A percentile compares a stretch with the other conserved stretches of the same genome.
Evolutionary conservation across 2,797 vertebrate genomes (phyloP).

Genomic region (Vireo griseus): DNA sequence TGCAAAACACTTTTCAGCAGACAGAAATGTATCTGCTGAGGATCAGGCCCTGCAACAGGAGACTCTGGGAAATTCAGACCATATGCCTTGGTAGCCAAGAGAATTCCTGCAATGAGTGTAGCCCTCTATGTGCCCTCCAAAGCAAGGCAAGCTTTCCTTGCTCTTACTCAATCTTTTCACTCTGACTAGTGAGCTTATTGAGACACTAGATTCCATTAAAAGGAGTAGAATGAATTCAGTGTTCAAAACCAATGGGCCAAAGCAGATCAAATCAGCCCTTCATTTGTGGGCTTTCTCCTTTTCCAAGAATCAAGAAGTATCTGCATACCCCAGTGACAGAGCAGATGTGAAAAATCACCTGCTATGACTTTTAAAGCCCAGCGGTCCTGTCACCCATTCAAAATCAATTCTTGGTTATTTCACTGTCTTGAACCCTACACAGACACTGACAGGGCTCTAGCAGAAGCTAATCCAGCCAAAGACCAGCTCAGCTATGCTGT

Average conservation of each 20-base stretch:
- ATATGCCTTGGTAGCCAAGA: constrained; percentile 1
- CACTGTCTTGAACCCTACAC: not conserved
- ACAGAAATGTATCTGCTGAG: not conserved
- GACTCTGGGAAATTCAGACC: constrained; percentile 30
- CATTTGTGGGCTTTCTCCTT: constrained; percentile 4
- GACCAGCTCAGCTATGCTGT: not conserved
- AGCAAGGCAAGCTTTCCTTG: constrained; percentile 7
- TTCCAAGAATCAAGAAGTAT: constrained; percentile 6
- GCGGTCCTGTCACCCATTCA: not conserved
- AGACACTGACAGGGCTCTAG: not conserved
- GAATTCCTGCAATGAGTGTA: not conserved
- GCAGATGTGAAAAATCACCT: constrained; percentile 56
- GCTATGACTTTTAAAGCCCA: not conserved
- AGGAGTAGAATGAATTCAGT: constrained; percentile 36
- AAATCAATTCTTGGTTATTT: constrained; percentile 19
- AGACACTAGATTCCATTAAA: not conserved
- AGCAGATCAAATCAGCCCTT: constrained; percentile 31
- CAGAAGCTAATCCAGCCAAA: not conserved
- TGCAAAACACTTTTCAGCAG: not conserved
- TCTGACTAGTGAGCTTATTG: constrained; percentile 16
- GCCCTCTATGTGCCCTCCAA: not conserved
- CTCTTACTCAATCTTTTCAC: constrained; percentile 27
- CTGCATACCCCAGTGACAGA: not conserved
- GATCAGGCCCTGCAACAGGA: not conserved
- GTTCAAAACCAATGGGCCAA: constrained; percentile 34